phyloP scores from a whole-genome alignment of 2,113 vertebrate genomes.

The Phoxinus phoxinus region DNA sequence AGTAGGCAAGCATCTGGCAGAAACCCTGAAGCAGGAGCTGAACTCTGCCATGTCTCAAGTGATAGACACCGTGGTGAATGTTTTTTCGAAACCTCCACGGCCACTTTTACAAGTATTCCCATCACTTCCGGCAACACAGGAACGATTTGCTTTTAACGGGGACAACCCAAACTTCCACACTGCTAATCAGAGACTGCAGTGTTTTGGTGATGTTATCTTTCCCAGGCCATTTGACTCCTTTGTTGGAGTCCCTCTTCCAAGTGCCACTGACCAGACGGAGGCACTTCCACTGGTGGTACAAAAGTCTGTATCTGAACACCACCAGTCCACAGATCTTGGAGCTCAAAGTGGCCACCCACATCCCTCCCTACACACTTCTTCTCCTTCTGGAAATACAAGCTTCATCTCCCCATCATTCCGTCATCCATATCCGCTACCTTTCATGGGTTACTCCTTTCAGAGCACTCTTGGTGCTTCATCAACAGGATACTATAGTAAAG shows the following conservation, averaged over 20 bases:
- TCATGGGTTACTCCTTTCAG: constrained; percentile 98
- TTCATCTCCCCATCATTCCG: constrained; percentile 95
- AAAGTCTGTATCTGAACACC: constrained; percentile 92
- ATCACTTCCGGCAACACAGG: constrained; percentile 90
- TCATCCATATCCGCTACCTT: constrained; percentile 92
- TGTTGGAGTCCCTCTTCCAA: constrained; percentile 85
- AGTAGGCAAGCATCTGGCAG: constrained; percentile 94
- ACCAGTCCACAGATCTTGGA: constrained; percentile 85
- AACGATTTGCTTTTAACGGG: constrained; percentile 90
- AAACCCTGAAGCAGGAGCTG: constrained; percentile 96
- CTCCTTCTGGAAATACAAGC: constrained; percentile 89
- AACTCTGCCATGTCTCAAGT: constrained; percentile 98
- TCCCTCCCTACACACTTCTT: constrained; percentile 90
- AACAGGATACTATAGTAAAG: constrained; percentile 88
- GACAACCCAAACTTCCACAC: constrained; percentile 97
- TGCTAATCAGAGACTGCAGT: constrained; percentile 93
- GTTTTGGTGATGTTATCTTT: constrained; percentile 97
- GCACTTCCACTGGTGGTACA: constrained; percentile 95
- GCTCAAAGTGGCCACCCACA: constrained; percentile 89
- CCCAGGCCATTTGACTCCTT: constrained; percentile 93
- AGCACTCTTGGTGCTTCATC: constrained; percentile 87
- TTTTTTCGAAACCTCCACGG: constrained; percentile 92
- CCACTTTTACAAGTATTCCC: constrained; percentile 96
- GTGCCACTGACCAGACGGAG: constrained; percentile 93
- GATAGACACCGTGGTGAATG: constrained; percentile 98